phyloP scores from a whole-genome alignment of 2,797 vertebrate species.

The Gila robusta region DNA sequence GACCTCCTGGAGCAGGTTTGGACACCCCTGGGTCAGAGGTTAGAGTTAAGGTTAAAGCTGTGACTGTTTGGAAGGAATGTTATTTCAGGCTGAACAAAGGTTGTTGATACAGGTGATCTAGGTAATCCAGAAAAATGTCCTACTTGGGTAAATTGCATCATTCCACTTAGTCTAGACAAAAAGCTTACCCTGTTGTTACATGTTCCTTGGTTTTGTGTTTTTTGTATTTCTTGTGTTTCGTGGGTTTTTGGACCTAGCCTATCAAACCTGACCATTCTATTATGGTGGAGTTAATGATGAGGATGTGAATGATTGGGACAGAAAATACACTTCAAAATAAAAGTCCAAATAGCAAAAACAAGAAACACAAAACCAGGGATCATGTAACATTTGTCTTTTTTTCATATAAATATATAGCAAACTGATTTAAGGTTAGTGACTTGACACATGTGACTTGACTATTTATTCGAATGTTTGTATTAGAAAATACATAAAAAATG shows the following conservation, averaged over 20 bases:
- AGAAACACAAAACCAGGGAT: no score
- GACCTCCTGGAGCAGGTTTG: neutral
- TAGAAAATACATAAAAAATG: neutral
- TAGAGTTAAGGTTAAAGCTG: neutral
- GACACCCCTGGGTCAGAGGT: neutral
- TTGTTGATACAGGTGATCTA: neutral
- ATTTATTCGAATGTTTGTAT: neutral
- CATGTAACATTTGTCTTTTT: neutral
- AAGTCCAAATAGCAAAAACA: no score
- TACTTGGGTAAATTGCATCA: neutral
- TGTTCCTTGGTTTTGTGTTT: neutral
- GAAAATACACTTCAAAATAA: conserved; percentile 2
- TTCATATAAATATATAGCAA: neutral
- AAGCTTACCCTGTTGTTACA: neutral
- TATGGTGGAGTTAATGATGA: no score
- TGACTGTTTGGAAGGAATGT: neutral
- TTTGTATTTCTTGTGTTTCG: neutral
- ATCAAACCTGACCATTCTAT: no score
- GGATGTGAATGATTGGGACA: neutral
- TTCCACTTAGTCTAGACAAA: neutral
- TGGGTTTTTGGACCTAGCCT: neutral
- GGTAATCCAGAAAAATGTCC: neutral
- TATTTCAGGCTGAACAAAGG: neutral
- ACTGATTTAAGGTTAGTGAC: neutral
- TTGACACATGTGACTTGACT: neutral